phyloP scores from a whole-genome alignment of 30 jellyfish, hydroid and myxozoan genomes.

The Aurelia sp. region DNA sequence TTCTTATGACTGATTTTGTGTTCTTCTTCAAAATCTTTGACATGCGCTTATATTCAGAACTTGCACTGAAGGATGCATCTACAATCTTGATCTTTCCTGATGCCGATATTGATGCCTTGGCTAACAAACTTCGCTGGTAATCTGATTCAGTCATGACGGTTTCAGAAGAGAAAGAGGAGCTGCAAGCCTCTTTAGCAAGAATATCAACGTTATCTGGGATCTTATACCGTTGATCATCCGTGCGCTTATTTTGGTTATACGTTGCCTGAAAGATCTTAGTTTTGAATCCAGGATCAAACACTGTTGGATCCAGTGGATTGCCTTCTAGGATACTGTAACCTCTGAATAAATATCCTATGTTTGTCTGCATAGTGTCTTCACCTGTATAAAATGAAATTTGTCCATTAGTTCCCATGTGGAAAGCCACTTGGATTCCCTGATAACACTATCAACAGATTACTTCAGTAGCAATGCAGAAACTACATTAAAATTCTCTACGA shows the following conservation, averaged over 20 bases:
- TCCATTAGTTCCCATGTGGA: too few species aligned
- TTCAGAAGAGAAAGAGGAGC: slow-evolving; percentile 24
- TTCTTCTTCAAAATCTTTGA: slow-evolving; percentile 35
- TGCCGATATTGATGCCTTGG: slow-evolving; percentile 37
- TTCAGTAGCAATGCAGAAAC: too few species aligned
- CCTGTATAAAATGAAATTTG: too few species aligned
- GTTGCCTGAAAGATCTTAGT: slow-evolving; percentile 29
- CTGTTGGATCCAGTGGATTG: slow-evolving; percentile 44
- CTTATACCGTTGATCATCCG: slow-evolving; percentile 37
- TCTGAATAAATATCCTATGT: slow-evolving; percentile 50
- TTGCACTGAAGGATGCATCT: slow-evolving; percentile 53
- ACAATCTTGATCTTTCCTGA: slow-evolving; percentile 6
- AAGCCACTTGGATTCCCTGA: too few species aligned
- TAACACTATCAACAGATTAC: too few species aligned
- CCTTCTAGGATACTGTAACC: slow-evolving; percentile 57
- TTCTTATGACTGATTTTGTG: slow-evolving; percentile 42
- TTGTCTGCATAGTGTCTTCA: slow-evolving; percentile 12
- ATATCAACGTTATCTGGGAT: slow-evolving; percentile 41
- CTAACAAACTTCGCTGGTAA: slow-evolving; percentile 22
- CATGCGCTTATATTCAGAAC: slow-evolving; percentile 48
- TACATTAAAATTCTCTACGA: too few species aligned
- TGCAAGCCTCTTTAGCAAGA: slow-evolving; percentile 42
- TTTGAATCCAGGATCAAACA: slow-evolving; percentile 45
- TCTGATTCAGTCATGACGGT: slow-evolving; percentile 44
- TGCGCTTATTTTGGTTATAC: slow-evolving; percentile 7